Base-by-base conservation (phyloP, 2,888 invertebrate species). In the Tipula confusa region DNA sequence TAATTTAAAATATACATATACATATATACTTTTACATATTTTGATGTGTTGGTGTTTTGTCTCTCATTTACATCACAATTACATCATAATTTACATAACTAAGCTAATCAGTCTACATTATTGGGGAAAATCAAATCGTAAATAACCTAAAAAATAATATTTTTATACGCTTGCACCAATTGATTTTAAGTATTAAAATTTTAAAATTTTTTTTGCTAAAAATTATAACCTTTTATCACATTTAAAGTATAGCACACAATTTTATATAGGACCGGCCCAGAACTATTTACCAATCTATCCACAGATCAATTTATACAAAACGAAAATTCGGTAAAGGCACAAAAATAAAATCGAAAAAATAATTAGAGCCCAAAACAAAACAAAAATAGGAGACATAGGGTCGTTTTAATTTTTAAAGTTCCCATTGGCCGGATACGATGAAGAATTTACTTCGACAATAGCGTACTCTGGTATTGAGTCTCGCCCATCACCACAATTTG, bases 401-500 rank as follows among this genome's bases (percentile, higher is more conserved):
- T n/a, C n/a, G n/a, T 80, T 28, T 82, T 84, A 85, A 29, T 84
- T 84, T 43, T 84, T 84, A n/a, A 84, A 84, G 83, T 84, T 43
- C 29, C 86, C 86, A 85, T 86, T 86, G 38, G 85, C 86, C 31
- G 85, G 84, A 80, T 86, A 86, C 64, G 85, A 83, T 82, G 84
- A 85, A 84, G 85, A 82, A 85, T 86, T 86, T 91, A 93, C 92
- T 85, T 93, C 92, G 84, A 93, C 91, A 84, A 92, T 92, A 84
- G 92, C 91, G 84, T 92, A 91, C 86, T 92, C 92, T 11, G 92
- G 91, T 82, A 91, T 87, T 13, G 91, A 91, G 84, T 87, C 88
- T 86, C 91, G 91, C 85, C 90, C 90, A 84, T 90, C 91, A 15
- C 43, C 43, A 15, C 43, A 43, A 43, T 43, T 43, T 86, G 92